Evolutionary conservation across 2,113 vertebrate species (phyloP).

Genomic region (Peromyscus maniculatus): DNA sequence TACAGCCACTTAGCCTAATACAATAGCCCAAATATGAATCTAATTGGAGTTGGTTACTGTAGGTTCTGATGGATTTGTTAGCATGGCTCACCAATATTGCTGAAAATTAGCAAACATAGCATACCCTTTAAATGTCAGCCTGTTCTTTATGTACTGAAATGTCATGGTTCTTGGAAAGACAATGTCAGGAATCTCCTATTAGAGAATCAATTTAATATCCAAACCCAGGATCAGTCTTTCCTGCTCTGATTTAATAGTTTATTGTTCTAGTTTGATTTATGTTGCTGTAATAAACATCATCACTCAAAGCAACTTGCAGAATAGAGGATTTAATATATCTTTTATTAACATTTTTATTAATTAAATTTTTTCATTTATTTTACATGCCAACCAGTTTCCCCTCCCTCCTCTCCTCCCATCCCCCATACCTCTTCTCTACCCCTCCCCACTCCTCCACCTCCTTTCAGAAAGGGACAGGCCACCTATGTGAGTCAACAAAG

Average conservation of each 20-base stretch:
- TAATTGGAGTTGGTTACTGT: slow-evolving; percentile 3
- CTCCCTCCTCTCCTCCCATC: not conserved
- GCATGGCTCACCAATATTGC: slow-evolving; percentile 4
- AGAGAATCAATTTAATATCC: slow-evolving; percentile 21
- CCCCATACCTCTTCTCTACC: not conserved
- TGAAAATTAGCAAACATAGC: slow-evolving; percentile 55
- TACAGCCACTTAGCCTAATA: not conserved
- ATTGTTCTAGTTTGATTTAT: not conserved
- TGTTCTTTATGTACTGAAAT: slow-evolving; percentile 1
- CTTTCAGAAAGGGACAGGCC: not conserved
- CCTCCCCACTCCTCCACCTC: not conserved
- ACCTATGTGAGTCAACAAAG: not conserved
- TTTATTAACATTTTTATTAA: not conserved
- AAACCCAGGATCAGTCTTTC: not conserved
- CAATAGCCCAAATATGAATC: not conserved
- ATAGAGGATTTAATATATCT: not conserved
- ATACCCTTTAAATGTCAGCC: not conserved
- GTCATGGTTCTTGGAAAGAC: slow-evolving; percentile 15
- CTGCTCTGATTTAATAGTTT: not conserved
- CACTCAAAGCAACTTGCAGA: not conserved
- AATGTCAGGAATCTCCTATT: not conserved
- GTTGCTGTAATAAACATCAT: not conserved
- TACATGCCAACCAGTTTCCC: not conserved
- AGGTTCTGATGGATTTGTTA: not conserved
- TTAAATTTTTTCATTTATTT: not conserved